Conservation (phyloP, 2,888 invertebrate species). For the Smittia aterrima region DNA sequence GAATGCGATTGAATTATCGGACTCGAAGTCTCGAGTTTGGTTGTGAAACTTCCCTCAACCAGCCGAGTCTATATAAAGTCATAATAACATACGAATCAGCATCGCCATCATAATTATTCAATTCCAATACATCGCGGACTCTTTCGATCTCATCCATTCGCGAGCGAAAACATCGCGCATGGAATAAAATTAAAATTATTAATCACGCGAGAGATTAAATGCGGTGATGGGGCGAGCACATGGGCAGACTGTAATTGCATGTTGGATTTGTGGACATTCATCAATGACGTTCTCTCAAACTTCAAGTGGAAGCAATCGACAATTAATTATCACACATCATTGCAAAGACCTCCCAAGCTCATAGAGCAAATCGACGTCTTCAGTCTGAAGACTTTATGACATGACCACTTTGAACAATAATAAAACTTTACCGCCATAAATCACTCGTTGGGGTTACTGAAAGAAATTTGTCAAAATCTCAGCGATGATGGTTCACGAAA, state of each 20-base stretch:
- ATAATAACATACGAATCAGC: not conserved
- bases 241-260: not conserved
- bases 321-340: too few relatives aligned
- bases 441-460: not conserved
- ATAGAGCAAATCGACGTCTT: too few relatives aligned
- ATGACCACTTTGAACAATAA: too few relatives aligned
- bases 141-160: not conserved
- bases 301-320: too few relatives aligned
- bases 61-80: not conserved
- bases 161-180: not conserved
- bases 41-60: too few relatives aligned
- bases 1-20: not conserved
- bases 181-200: not conserved
- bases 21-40: not conserved
- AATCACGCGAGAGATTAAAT: not conserved
- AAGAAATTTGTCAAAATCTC: not conserved
- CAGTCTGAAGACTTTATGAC: too few relatives aligned
- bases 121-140: not conserved
- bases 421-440: not conserved
- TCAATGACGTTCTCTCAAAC: too few relatives aligned
- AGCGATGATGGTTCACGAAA: not conserved
- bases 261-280: too few relatives aligned
- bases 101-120: conserved; percentile 1
- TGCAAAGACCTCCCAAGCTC: too few relatives aligned
- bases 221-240: not conserved